Evolutionary conservation across 2,888 invertebrate genomes (phyloP), one percentile per base, ranked within the genome.

Genomic region (Spilarctia lutea): DNA sequence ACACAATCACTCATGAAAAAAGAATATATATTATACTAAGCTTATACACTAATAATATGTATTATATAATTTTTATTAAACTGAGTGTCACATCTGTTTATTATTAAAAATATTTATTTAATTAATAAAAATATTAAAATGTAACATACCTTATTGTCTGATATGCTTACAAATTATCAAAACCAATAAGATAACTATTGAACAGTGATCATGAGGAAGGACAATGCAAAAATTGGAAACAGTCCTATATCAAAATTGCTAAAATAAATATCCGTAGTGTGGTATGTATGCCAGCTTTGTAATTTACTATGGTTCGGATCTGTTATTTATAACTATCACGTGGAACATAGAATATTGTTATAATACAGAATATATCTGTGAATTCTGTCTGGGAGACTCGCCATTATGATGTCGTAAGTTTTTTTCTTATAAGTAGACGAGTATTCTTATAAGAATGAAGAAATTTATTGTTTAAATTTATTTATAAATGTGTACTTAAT

Each of bases 231-330:
- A 93, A 93, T 95, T 95, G 95, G 95, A 94, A 83, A 79, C 45
- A 79, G 82, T 92, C 95, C 95, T 95, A 94, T 90, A 92, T 91
- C 91, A 92, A 92, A 92, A 92, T 88, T 91, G 92, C 93, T 90
- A 94, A 95, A 94, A 94, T 95, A 94, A 93, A 56, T 56, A 94
- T 93, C 89, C 90, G 89, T 91, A 90, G 88, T 88, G 83, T 87
- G 86, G 87, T 82, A 81, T 86, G 89, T 86, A 87, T 92, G 93
- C 91, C 92, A 94, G 89, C 85, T 86, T 89, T 88, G 86, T 89
- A 85, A 90, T 86, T 88, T 90, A 85, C 84, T 87, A 86, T 83
- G 81, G 83, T 84, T 85, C 83, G 73, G 81, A 81, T 75, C 74
- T 85, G 79, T 84, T 79, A 82, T 82, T 81, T 81, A 83, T 84